Evolutionary conservation across 2,797 vertebrate species (phyloP).

Genomic region (Phrynocephalus guinanensis): DNA sequence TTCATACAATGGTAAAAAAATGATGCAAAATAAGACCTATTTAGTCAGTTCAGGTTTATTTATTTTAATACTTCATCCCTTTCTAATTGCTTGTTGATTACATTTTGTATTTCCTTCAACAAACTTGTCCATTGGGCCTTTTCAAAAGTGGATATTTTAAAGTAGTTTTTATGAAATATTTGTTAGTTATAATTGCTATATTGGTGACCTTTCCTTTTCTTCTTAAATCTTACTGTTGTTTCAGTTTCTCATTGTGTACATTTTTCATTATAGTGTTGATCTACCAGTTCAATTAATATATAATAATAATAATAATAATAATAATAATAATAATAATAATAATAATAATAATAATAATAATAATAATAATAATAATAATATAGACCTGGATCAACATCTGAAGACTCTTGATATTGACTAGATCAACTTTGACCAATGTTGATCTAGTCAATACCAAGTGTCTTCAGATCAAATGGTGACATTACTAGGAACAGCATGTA

Average conservation of each 20-base stretch:
- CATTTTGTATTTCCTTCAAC: constrained; percentile 27
- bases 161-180: not conserved
- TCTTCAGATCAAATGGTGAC: no score
- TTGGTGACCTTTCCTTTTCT: not conserved
- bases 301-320: not conserved
- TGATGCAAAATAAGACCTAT: not conserved
- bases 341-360: no score
- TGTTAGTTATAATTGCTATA: not conserved
- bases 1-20: constrained; percentile 29
- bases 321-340: no score
- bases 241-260: constrained; percentile 12
- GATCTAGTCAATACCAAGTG: no score
- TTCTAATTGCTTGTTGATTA: constrained; percentile 45
- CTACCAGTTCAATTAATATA: not conserved
- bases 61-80: constrained; percentile 26
- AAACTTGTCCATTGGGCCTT: constrained; percentile 36
- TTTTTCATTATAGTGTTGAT: constrained; percentile 32
- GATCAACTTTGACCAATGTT: no score
- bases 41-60: constrained; percentile 29
- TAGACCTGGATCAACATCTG: no score
- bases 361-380: no score
- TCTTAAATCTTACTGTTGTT: not conserved
- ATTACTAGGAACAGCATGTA: no score
- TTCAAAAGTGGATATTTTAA: not conserved
- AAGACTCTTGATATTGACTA: no score